Evolutionary conservation across 53 echinoderm and acorn worm genomes (phyloP).

Genomic region (Echinarachnius parma): DNA sequence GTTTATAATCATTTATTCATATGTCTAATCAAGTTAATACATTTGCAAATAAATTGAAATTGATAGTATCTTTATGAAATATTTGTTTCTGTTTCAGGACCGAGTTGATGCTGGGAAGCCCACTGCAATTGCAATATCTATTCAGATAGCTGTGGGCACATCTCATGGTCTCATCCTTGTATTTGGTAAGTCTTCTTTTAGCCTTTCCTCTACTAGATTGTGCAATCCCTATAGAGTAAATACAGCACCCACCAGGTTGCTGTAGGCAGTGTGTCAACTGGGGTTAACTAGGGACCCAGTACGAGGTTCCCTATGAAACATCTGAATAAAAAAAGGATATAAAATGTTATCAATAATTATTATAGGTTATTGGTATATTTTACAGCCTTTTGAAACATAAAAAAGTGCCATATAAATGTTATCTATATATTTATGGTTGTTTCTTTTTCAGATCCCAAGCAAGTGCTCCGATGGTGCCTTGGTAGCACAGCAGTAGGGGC

Average conservation of each 20-base stretch:
- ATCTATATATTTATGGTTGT: background rate
- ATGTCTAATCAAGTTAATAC: too few relatives aligned
- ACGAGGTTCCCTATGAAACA: background rate
- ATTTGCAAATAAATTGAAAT: too few relatives aligned
- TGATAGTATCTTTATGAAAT: too few relatives aligned
- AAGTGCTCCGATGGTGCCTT: slow-evolving; percentile 83
- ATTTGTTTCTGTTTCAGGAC: slow-evolving; percentile 66
- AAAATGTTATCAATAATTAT: too few relatives aligned
- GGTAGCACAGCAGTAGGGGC: slow-evolving; percentile 85
- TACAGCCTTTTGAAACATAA: too few relatives aligned
- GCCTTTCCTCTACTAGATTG: background rate
- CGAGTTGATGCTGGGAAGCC: slow-evolving; percentile 97
- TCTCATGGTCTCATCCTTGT: slow-evolving; percentile 95
- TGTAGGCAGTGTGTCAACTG: background rate
- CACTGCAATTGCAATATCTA: slow-evolving; percentile 87
- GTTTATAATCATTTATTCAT: too few relatives aligned
- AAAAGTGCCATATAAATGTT: too few relatives aligned
- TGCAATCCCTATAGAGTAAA: background rate
- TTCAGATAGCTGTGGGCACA: slow-evolving; percentile 85
- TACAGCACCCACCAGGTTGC: background rate
- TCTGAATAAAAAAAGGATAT: background rate
- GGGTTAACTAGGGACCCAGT: background rate
- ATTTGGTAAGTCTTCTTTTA: slow-evolving; percentile 71
- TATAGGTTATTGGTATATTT: background rate
- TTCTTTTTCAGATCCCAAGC: slow-evolving; percentile 65